Conservation (phyloP, 2,797 vertebrate genomes). For the Hypotaenidia okinawae region DNA sequence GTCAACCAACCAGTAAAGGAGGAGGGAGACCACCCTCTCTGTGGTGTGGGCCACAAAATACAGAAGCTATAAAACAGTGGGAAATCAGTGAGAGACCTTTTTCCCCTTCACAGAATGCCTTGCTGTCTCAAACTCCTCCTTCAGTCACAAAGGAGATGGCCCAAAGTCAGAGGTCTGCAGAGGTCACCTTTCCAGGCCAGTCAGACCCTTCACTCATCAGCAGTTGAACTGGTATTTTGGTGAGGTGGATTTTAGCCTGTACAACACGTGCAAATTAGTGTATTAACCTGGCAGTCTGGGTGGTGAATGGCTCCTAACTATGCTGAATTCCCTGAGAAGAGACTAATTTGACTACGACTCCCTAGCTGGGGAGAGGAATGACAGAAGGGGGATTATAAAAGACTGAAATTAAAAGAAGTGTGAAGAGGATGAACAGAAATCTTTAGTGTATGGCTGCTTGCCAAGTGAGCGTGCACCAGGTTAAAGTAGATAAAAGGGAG, state of each 20-base stretch:
- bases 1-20: background rate
- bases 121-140: background rate
- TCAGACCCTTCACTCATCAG: background rate
- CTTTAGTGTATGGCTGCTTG: background rate
- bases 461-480: background rate
- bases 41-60: background rate
- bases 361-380: background rate
- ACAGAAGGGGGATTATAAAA: background rate
- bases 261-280: background rate
- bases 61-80: background rate
- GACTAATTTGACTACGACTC: background rate
- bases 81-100: background rate
- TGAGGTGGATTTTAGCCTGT: background rate
- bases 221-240: background rate
- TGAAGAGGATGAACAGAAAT: background rate
- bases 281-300: background rate
- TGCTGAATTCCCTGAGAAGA: background rate
- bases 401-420: background rate
- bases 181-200: background rate
- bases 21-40: background rate
- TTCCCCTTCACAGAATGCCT: background rate
- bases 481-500: background rate
- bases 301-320: background rate
- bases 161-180: background rate
- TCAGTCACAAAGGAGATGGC: background rate